phyloP scores from a whole-genome alignment of 2,888 invertebrate genomes.

The Metallyticus violacea region DNA sequence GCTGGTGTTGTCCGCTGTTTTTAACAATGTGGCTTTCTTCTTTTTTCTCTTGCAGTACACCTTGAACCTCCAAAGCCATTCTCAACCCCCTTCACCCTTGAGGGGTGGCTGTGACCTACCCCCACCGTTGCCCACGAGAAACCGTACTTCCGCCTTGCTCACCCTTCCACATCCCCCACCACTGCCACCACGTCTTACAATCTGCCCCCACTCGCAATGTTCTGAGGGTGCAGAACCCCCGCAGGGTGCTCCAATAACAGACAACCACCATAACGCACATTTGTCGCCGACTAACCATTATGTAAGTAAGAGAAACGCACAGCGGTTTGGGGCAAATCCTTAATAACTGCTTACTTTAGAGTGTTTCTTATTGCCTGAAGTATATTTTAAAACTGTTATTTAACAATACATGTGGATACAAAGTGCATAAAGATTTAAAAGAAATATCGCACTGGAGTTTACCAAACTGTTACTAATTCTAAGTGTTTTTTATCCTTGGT shows the following conservation, averaged over 20 bases:
- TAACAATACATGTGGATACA: too few relatives aligned
- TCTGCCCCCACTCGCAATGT: slow-evolving; percentile 43
- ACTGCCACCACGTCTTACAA: slow-evolving; percentile 46
- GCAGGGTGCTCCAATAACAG: background rate
- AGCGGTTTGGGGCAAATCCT: background rate
- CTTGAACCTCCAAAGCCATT: slow-evolving; percentile 32
- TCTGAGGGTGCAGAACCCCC: slow-evolving; percentile 38
- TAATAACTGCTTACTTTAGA: background rate
- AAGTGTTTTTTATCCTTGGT: too few relatives aligned
- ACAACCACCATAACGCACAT: slow-evolving; percentile 22
- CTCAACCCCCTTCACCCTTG: background rate
- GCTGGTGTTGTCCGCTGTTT: background rate
- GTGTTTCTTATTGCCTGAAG: too few relatives aligned
- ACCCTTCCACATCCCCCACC: slow-evolving; percentile 46
- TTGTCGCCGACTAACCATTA: slow-evolving; percentile 43
- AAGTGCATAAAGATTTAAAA: too few relatives aligned
- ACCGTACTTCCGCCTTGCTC: slow-evolving; percentile 33
- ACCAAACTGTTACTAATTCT: too few relatives aligned
- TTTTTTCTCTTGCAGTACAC: slow-evolving; percentile 34
- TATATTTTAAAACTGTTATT: background rate
- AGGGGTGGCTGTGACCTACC: slow-evolving; percentile 33
- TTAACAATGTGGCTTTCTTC: slow-evolving; percentile 30
- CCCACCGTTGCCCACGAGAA: slow-evolving; percentile 39
- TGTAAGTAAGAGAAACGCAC: slow-evolving; percentile 47
- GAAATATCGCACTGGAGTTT: too few relatives aligned